These are phyloP conservation scores for Sapayoa aenigma DNA, from an alignment of 2,113 vertebrate genomes.

Conservation along the genomic window DNA sequence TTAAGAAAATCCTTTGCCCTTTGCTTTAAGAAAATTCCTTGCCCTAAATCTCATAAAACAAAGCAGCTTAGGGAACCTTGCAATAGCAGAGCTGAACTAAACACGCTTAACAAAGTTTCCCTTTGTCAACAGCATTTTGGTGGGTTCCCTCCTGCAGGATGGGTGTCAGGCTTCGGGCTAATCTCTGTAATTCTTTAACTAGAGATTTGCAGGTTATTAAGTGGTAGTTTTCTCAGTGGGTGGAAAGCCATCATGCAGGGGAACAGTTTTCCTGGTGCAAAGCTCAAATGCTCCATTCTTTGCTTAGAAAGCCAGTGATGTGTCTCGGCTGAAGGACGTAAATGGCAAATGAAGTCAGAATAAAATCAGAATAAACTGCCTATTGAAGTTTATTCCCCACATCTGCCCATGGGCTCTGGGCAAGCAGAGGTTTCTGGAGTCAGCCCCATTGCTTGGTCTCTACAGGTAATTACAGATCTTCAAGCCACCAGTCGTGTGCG, in stretches of 20 bases:
- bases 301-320: not conserved
- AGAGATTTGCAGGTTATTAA: constrained; percentile 62
- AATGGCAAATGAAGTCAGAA: not conserved
- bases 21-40: constrained; percentile 47
- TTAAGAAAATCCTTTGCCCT: constrained; percentile 41
- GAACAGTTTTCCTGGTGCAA: not conserved
- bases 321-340: not conserved
- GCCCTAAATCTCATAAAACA: constrained; percentile 36
- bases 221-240: constrained; percentile 25
- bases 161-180: constrained; percentile 57
- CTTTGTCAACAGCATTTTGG: constrained; percentile 48
- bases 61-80: constrained; percentile 45
- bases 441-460: not conserved
- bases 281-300: not conserved
- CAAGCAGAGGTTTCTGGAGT: not conserved
- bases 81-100: constrained; percentile 46
- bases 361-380: not conserved
- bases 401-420: not conserved
- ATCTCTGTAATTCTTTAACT: constrained; percentile 58
- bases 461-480: not conserved
- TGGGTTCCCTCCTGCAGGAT: constrained; percentile 51
- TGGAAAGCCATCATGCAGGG: constrained; percentile 1
- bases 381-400: not conserved
- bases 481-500: fast-evolving
- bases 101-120: constrained; percentile 34